Evolutionary conservation across 2,113 vertebrate genomes (phyloP), one percentile per base, ranked within the genome.

Genomic region (Lycocorax pyrrhopterus): DNA sequence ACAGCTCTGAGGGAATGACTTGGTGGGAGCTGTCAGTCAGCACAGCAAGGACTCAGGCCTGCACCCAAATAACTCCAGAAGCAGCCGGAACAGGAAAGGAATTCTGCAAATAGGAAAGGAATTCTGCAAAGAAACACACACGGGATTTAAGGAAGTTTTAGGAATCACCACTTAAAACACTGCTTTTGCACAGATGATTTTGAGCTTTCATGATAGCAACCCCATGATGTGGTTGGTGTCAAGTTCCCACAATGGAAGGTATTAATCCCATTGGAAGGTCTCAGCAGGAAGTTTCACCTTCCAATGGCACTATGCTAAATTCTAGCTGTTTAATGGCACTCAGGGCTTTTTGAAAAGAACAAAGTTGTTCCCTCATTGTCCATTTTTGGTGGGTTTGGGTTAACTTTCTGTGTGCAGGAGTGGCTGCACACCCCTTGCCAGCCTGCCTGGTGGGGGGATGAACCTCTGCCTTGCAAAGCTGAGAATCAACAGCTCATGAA

Each of bases 151-250:
- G 2, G 2, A 76, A 53, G 76, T 63, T 92, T 86, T 52, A 81
- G 82, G 75, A 59, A 73, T 69, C 43, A 46, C 20, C 64, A 72
- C 72, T 67, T 77, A 67, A 88, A 91, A 35, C 16, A 9, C 33
- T 18, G 66, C 56, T n/a, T n/a, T 47, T 16, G 75, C 51, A 7
- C 18, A 1, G 4, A 13, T 4, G 80, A 49, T 35, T 64, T 29
- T 3, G 11, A 51, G 60, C 1, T 1, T 10, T 67, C 39, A 3
- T 4, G 41, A n/a, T 4, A 66, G 53, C 68, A 53, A 49, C 41
- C 25, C 17, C 51, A 7, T 0, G 12, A 67, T 2, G 56, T 7
- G 56, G 63, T 3, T 72, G 56, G 46, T 1, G 4, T 32, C 2
- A 13, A 20, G 35, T 46, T 85, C 49, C 75, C 72, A 51, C 27